Base-by-base conservation (phyloP, 2,888 invertebrate species). In the Adelognathus sp. region DNA sequence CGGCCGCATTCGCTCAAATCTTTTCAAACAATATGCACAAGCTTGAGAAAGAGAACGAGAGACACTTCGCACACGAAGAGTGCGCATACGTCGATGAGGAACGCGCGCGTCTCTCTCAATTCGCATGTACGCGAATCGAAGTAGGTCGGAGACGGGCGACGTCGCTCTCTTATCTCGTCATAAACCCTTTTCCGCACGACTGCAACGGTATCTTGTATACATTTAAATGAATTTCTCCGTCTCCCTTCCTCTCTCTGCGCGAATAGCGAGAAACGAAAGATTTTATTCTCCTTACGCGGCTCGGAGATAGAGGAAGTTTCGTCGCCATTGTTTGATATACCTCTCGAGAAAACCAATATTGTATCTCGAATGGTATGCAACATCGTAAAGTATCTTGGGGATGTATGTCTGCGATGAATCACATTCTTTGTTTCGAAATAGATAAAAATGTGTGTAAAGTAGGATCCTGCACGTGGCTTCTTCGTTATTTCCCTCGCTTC, bases 1-100 rank as follows among this genome's bases (percentile, higher is more conserved):
- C 76, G 83, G 81, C 81, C 84, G 83, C 81, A 69, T 85, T 86
- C 82, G 67, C 81, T 83, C 79, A 83, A 84, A 84, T 85, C 84
- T 83, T 82, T 76, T 74, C 76, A 67, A 84, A 83, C 81, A 84
- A 83, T 82, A 74, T 78, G 54, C 52, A 58, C 50, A 58, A 50
- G 24, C 7, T 21, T 24, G 50, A 50, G 11, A 24, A 24, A 31
- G 41, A 44, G 21, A 69, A 21, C n/a, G n/a, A n/a, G n/a, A n/a
- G n/a, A n/a, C n/a, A n/a, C n/a, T n/a, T n/a, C n/a, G n/a, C n/a
- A 63, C 52, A 33, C 27, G 14, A n/a, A 61, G 70, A 6, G 6
- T 39, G 36, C 54, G 44, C 21, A 50, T 64, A 74, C 73, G 77
- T 73, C 81, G 79, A 78, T 75, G 79, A 60, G 36, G 18, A 76